These are phyloP conservation scores for Stegodyphus dumicola DNA, from an alignment of 1,140 invertebrate species.

Conservation along the genomic window DNA sequence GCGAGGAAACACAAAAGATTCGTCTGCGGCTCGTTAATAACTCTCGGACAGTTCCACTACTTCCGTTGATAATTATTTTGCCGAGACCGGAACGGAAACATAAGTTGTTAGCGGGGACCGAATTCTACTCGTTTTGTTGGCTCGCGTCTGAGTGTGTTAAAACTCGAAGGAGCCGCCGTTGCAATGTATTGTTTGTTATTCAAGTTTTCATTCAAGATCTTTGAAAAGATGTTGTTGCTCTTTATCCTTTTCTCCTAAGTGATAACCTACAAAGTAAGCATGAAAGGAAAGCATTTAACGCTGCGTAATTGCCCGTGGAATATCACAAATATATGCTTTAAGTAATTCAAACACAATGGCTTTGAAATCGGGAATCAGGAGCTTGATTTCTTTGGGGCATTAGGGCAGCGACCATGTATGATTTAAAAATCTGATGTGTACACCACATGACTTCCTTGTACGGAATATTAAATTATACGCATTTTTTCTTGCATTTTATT, in stretches of 20 bases:
- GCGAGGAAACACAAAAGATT: conserved; percentile 45
- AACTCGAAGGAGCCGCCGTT: too few species aligned
- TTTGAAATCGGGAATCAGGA: not conserved
- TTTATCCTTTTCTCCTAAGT: conserved; percentile 5
- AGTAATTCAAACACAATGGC: conserved; percentile 23
- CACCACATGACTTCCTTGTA: too few species aligned
- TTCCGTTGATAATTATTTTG: conserved; percentile 61
- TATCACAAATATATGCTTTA: conserved; percentile 14
- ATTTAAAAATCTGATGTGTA: too few species aligned
- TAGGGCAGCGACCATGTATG: too few species aligned
- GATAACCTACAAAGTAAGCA: conserved; percentile 16
- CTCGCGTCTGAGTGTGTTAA: too few species aligned
- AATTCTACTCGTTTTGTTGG: conserved; percentile 4
- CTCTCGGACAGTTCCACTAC: conserved; percentile 40
- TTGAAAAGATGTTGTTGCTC: conserved; percentile 28
- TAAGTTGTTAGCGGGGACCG: conserved; percentile 51
- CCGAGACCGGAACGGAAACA: conserved; percentile 44
- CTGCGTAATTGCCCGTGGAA: conserved; percentile 4
- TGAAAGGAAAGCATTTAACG: conserved; percentile 2
- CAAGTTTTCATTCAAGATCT: conserved; percentile 21
- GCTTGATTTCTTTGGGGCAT: not conserved
- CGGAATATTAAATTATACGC: too few species aligned
- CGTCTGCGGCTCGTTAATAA: conserved; percentile 57
- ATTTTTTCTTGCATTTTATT: too few species aligned
- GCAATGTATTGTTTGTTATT: not conserved